Base-by-base conservation (phyloP, 2,113 vertebrate genomes). In the Redunca redunca region DNA sequence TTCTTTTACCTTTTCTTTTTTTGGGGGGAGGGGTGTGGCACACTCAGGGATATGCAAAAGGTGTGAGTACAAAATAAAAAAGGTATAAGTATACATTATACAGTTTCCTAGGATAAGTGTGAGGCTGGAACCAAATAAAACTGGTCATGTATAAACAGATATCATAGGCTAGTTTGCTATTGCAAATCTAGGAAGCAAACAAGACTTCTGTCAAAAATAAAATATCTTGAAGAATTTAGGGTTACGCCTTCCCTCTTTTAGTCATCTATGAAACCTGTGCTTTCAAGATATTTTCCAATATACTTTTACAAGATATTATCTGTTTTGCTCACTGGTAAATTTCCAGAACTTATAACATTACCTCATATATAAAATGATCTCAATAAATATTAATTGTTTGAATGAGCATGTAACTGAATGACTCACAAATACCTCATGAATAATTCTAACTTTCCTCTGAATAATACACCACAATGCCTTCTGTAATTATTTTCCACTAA, bases 231-330 rank as follows among this genome's bases (percentile, higher is more conserved):
- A 84, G 12, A 67, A 25, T 36, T 58, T 64, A 83, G 12, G 5
- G 23, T 85, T 40, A 82, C 88, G 64, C 82, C 40, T 60, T 14
- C 2, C 62, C 60, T 25, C 48, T 52, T 84, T 86, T 33, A 50
- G 33, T 64, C 52, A 46, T 26, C 17, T 13, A 92, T 25, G 6
- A 85, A 88, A 46, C 19, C 10, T 58, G 3, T 28, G 2, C 50
- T 83, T 92, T 87, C 25, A 93, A 58, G 30, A 53, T 89, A 88
- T 23, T 84, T 94, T 88, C 52, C 6, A 93, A 91, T 28, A 36
- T 28, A 28, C 36, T 64, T 77, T 83, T 94, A 11, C 14, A 83
- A 90, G 8, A 84, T 50, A 58, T 5, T 83, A 25, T 30, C n/a
- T 82, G 3, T 19, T 6, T 57, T 26, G 5, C 88, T 57, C 15